Evolutionary conservation across 2,113 vertebrate genomes (phyloP).

Genomic region (Epinephelus cyanopodus): DNA sequence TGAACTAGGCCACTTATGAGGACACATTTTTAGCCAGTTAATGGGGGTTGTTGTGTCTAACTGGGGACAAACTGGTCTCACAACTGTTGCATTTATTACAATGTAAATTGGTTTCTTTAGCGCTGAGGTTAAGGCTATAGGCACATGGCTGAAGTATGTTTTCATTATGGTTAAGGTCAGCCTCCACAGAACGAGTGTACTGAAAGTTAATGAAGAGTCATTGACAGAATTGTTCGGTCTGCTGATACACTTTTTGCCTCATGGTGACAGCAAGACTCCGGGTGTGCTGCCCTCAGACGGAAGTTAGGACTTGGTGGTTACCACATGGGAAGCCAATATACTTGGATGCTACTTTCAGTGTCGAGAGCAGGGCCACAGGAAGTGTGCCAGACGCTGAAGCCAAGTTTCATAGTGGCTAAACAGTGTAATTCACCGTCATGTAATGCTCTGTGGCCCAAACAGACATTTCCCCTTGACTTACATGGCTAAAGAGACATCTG

Average conservation of each 20-base stretch:
- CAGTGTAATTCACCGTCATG: too few relatives aligned
- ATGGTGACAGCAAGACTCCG: not conserved
- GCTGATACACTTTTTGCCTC: not conserved
- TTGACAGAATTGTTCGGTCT: not conserved
- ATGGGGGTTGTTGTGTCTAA: not conserved
- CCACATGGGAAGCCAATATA: too few relatives aligned
- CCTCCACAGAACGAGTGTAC: not conserved
- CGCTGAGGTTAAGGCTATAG: not conserved
- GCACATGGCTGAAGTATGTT: not conserved
- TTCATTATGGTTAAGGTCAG: not conserved
- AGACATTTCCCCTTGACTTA: too few relatives aligned
- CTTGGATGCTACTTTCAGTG: too few relatives aligned
- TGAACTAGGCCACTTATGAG: not conserved
- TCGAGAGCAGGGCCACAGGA: too few relatives aligned
- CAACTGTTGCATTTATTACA: not conserved
- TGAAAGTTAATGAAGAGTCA: not conserved
- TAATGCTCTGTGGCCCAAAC: too few relatives aligned
- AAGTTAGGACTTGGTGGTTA: too few relatives aligned
- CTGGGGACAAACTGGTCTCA: not conserved
- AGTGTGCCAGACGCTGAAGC: too few relatives aligned
- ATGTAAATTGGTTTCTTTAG: not conserved
- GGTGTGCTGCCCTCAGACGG: too few relatives aligned
- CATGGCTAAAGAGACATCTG: too few relatives aligned
- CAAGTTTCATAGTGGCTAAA: too few relatives aligned
- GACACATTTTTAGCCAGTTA: conserved; percentile 2